Base-by-base conservation (phyloP, 2,113 vertebrate species). In the Pyxicephalus adspersus region DNA sequence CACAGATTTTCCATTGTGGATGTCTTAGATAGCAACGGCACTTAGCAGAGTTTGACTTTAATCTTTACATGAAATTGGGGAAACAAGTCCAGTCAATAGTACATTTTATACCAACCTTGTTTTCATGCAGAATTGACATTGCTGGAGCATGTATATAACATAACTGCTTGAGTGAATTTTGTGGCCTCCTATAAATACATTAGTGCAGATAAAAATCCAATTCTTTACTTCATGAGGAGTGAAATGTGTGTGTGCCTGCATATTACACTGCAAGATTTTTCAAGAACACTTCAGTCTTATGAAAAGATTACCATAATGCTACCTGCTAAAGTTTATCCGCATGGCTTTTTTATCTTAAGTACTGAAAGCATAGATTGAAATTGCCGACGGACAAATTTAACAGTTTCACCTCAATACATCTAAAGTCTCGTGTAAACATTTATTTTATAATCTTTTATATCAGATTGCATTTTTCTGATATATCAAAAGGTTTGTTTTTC, bases 231-330 rank as follows among this genome's bases (percentile, higher is more conserved):
- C 8, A 52, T 73, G 60, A 64, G 55, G 31, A 63, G n/a, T 72
- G 58, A 54, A 73, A 73, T 54, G 77, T 64, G 45, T 64, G 55
- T 52, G 52, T 58, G 71, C 38, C 11, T 26, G 28, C 80, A 75
- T 75, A 75, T 66, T 74, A 74, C 60, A 38, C 61, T 31, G 61
- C 17, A 74, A 75, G 79, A 82, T 66, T 75, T 74, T 58, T 82
- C 80, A 82, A 82, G 80, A 82, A 74, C 80, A 66, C 80, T 82
- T 82, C 68, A 81, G 60, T 51, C 28, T 81, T 73, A 81, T 81
- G 61, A 81, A 73, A 74, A 74, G 70, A 81, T 81, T 82, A 82
- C 70, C 77, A 82, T 74, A 75, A 75, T 75, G 80, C 80, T 50
- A 64, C 66, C 71, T 58, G 51, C 68, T 25, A 64, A 73, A 50